Conservation (phyloP, 2,888 invertebrate genomes). For the Arrhopalites spinosus region DNA sequence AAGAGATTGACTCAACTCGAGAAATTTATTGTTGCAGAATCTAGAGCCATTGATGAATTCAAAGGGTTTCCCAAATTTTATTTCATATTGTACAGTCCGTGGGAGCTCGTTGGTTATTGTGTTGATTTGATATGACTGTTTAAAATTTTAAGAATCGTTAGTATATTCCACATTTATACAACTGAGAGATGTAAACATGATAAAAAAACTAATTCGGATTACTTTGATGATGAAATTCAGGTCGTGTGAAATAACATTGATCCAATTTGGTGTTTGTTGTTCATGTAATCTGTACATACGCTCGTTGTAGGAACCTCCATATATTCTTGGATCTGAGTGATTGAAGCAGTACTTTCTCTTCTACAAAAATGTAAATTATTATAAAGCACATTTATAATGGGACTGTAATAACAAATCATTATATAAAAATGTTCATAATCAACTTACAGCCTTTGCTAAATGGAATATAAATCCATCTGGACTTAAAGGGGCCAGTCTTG, state of each 20-base stretch:
- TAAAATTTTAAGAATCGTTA: too few relatives aligned
- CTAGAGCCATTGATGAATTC: constrained; percentile 43
- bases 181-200: too few relatives aligned
- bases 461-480: constrained; percentile 1
- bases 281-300: background rate
- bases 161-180: too few relatives aligned
- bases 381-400: background rate
- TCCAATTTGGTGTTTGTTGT: background rate
- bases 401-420: background rate
- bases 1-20: constrained; percentile 23
- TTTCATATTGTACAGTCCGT: background rate
- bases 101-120: constrained; percentile 6
- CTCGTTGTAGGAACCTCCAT: constrained; percentile 17
- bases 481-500: constrained; percentile 16
- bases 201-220: too few relatives aligned
- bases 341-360: constrained; percentile 21
- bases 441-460: constrained; percentile 7
- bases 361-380: background rate
- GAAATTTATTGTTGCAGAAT: constrained; percentile 43
- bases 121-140: background rate
- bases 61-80: constrained; percentile 39
- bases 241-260: background rate
- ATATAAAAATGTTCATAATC: background rate
- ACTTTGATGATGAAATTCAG: too few relatives aligned
- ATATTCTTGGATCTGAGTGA: background rate